Evolutionary conservation across 2,888 invertebrate genomes (phyloP), one percentile per base, ranked within the genome.

Genomic region (Achlya flavicornis): DNA sequence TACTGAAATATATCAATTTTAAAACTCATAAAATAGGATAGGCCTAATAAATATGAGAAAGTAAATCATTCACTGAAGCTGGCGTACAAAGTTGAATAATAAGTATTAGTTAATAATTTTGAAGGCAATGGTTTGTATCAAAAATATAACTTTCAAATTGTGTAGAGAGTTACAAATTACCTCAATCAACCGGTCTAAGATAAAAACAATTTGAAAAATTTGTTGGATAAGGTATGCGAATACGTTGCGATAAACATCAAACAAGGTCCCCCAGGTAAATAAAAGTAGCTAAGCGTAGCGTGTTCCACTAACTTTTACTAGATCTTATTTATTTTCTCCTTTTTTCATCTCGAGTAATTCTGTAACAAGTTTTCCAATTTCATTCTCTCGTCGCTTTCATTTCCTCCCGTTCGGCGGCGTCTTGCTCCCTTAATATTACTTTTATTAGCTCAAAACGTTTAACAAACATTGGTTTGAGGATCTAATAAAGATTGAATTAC

Each of bases 281-380:
- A 80, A 72, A 74, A 73, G 68, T 65, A 63, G 63, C 65, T 76
- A 72, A 79, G 67, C 74, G 73, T 68, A 68, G 79, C 82, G 79
- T 85, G 85, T 84, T 81, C 72, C 75, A 74, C 80, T 80, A 90
- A 91, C 88, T 91, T 89, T 86, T 79, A 80, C 84, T 82, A 85
- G 79, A 81, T 83, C 80, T 85, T 89, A 86, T 89, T 90, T 89
- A 90, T 90, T 92, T 90, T 87, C 78, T 80, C 80, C 75, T 81
- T 90, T 86, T 90, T 90, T 90, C 90, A 87, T 90, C 87, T 84
- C 83, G 76, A 85, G 87, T 89, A 90, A 92, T 92, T 91, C 86
- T 85, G 87, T 91, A 91, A 91, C 92, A 93, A 93, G 92, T 93
- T 93, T 93, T 92, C 92, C 93, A 93, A 93, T 93, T 93, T 93